phyloP scores from a whole-genome alignment of 2,797 vertebrate species.

The Sparidentex hasta region DNA sequence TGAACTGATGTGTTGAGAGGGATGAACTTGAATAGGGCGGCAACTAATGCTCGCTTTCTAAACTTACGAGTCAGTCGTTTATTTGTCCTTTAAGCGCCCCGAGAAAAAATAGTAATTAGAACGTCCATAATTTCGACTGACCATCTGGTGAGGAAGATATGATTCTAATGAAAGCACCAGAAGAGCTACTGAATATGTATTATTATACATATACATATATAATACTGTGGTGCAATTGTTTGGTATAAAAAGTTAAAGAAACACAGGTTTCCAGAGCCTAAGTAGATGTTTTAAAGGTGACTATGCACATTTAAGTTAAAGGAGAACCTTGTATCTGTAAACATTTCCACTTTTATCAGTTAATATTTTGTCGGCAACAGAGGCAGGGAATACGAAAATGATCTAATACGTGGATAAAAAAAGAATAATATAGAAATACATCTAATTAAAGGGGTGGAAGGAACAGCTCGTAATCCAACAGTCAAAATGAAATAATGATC shows the following conservation, averaged over 20 bases:
- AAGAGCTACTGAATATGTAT: neutral
- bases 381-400: too few relatives aligned
- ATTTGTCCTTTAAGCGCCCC: neutral
- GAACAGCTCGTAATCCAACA: too few relatives aligned
- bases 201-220: neutral
- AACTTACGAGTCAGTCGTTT: neutral
- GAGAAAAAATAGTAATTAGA: neutral
- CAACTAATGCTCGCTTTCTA: neutral
- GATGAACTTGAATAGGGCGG: slow-evolving; percentile 9
- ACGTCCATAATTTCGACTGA: neutral
- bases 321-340: too few relatives aligned
- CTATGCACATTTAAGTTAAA: too few relatives aligned
- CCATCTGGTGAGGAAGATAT: slow-evolving; percentile 6
- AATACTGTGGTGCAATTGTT: neutral
- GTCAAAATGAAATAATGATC: too few relatives aligned
- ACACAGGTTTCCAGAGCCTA: neutral
- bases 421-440: too few relatives aligned
- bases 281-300: neutral
- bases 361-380: too few relatives aligned
- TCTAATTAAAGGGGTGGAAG: too few relatives aligned
- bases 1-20: slow-evolving; percentile 10
- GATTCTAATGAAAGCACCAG: neutral
- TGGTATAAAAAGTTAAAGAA: neutral
- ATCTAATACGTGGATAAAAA: too few relatives aligned
- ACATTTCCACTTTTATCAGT: too few relatives aligned